phyloP scores from a whole-genome alignment of 2,888 invertebrate species.

The Hipparchia semele region DNA sequence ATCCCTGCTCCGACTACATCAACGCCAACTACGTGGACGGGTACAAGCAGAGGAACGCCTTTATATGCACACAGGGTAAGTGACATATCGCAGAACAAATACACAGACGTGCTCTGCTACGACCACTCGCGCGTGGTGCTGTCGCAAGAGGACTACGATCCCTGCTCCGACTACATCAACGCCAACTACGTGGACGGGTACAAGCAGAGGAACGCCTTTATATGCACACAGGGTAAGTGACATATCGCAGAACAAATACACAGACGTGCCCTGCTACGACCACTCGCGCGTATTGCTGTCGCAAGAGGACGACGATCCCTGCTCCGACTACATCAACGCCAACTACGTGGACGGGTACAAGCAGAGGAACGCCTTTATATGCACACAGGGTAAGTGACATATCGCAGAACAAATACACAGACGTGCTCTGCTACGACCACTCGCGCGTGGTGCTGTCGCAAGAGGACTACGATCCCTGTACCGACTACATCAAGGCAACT shows the following conservation, averaged over 20 bases:
- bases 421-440: conserved; percentile 98
- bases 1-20: conserved; percentile 94
- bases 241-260: conserved; percentile 91
- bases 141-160: conserved; percentile 88
- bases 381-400: conserved; percentile 91
- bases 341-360: conserved; percentile 99
- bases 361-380: conserved; percentile 98
- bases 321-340: conserved; percentile 97
- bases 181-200: conserved; percentile 99
- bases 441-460: conserved; percentile 93
- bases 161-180: conserved; percentile 96
- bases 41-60: conserved; percentile 98
- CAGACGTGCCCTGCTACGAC: conserved; percentile 98
- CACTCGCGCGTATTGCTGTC: conserved; percentile 95
- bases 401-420: conserved; percentile 95
- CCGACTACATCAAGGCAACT: conserved; percentile 99
- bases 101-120: conserved; percentile 98
- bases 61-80: conserved; percentile 97
- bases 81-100: conserved; percentile 87
- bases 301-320: conserved; percentile 88
- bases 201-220: conserved; percentile 98
- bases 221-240: conserved; percentile 94
- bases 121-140: conserved; percentile 97
- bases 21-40: conserved; percentile 99
- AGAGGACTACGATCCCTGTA: conserved; percentile 88